Conservation (phyloP, 2,113 vertebrate species). For the Callaeas wilsoni region DNA sequence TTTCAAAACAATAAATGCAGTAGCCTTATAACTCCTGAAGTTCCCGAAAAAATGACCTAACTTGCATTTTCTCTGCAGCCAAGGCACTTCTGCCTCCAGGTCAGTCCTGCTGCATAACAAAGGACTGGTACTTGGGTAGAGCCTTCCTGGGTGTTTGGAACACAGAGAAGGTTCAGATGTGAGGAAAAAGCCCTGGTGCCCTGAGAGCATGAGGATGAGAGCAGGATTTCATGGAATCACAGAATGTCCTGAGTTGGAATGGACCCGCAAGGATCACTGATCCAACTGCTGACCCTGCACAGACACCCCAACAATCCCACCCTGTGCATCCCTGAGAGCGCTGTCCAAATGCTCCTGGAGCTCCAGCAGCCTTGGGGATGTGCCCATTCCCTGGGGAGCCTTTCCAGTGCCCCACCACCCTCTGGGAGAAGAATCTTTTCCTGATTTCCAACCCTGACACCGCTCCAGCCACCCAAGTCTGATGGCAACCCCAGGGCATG, state of each 20-base stretch:
- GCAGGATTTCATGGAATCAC: not conserved
- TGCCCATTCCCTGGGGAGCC: not conserved
- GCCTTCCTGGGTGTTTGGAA: not conserved
- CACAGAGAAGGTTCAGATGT: not conserved
- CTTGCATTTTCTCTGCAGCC: not conserved
- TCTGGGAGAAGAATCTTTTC: not conserved
- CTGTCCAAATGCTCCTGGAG: accelerated
- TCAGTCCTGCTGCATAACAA: not conserved
- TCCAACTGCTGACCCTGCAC: not conserved
- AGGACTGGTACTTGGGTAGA: not conserved
- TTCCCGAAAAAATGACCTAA: accelerated
- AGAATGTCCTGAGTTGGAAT: not conserved
- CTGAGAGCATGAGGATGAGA: not conserved
- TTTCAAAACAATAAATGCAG: not conserved
- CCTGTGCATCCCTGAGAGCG: accelerated
- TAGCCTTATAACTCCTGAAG: not conserved
- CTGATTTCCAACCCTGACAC: not conserved
- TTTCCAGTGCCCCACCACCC: not conserved
- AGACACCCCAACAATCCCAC: not conserved
- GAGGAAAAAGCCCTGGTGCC: not conserved
- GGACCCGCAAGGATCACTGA: not conserved
- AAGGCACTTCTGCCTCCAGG: not conserved
- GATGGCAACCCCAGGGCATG: not conserved
- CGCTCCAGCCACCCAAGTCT: not conserved
- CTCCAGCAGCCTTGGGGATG: accelerated